Evolutionary conservation across 2,113 vertebrate genomes (phyloP).

Genomic region (Scomber japonicus): DNA sequence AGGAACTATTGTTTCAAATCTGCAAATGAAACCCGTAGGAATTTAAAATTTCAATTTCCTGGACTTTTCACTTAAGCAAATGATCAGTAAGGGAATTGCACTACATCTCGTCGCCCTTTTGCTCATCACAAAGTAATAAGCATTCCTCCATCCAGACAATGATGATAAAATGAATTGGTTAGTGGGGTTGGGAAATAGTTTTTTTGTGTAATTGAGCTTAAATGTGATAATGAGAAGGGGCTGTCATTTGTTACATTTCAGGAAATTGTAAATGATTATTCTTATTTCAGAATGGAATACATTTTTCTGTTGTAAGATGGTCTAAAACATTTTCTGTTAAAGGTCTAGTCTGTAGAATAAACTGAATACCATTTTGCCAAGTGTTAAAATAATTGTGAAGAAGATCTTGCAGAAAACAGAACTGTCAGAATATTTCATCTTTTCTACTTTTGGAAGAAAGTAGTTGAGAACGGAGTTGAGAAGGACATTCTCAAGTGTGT

Average conservation of each 20-base stretch:
- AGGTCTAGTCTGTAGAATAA: too few species aligned
- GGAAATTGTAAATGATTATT: neutral
- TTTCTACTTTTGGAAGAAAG: slow-evolving; percentile 21
- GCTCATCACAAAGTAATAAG: slow-evolving; percentile 26
- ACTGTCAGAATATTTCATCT: slow-evolving; percentile 22
- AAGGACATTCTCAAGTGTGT: slow-evolving; percentile 67
- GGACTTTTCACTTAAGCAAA: slow-evolving; percentile 1
- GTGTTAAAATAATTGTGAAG: slow-evolving; percentile 14
- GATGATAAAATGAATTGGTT: slow-evolving; percentile 24
- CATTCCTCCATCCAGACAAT: neutral
- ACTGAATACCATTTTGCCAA: too few species aligned
- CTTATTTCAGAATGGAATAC: neutral
- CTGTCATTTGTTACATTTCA: slow-evolving; percentile 37
- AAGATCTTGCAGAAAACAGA: slow-evolving; percentile 3
- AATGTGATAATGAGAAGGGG: slow-evolving; percentile 3
- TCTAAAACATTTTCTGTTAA: neutral
- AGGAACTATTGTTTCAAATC: neutral
- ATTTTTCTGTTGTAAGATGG: neutral
- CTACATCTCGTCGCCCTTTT: slow-evolving; percentile 10
- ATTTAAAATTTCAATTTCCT: neutral
- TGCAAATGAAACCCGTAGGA: neutral
- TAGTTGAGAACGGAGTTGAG: slow-evolving; percentile 31
- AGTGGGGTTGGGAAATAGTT: slow-evolving; percentile 12
- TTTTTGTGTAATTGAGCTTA: slow-evolving; percentile 26
- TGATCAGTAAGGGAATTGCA: slow-evolving; percentile 7